These are phyloP conservation scores for Asbolus verrucosus DNA, from an alignment of 1,140 invertebrate species.

Conservation along the genomic window DNA sequence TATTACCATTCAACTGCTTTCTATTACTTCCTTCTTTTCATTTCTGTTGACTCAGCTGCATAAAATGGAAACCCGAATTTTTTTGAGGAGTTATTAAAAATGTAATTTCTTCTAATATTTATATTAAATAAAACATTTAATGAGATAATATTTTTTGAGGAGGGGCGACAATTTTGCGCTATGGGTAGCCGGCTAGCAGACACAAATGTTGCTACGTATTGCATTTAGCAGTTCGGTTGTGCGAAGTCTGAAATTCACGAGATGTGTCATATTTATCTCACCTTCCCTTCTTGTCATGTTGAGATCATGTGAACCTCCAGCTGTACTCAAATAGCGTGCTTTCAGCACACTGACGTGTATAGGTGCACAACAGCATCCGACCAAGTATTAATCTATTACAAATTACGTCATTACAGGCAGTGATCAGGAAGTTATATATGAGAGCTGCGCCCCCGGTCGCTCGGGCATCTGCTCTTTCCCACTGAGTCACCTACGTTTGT, in stretches of 20 bases:
- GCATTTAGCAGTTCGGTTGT: neutral
- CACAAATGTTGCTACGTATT: neutral
- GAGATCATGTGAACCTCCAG: slow-evolving; percentile 54
- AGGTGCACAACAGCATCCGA: slow-evolving; percentile 53
- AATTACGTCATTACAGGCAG: slow-evolving; percentile 61
- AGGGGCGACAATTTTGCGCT: no score
- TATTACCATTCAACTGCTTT: no score
- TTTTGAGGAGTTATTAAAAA: no score
- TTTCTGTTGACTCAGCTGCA: no score
- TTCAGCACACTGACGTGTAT: slow-evolving; percentile 55
- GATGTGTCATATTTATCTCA: slow-evolving; percentile 53
- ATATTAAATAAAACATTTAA: no score
- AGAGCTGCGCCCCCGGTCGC: slow-evolving; percentile 41
- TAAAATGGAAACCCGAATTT: no score
- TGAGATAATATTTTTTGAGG: no score
- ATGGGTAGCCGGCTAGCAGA: neutral
- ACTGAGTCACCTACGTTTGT: slow-evolving; percentile 58
- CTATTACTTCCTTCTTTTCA: no score
- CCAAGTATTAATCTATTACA: slow-evolving; percentile 61
- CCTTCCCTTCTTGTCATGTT: slow-evolving; percentile 45
- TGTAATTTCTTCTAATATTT: no score
- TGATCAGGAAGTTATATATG: slow-evolving; percentile 61
- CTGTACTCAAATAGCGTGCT: slow-evolving; percentile 54
- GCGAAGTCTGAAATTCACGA: slow-evolving; percentile 16
- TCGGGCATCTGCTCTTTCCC: slow-evolving; percentile 57